A percentile compares a stretch with the other conserved stretches of the same genome.
Conservation (phyloP, 2,797 vertebrate species). For the Oophaga sylvatica region DNA sequence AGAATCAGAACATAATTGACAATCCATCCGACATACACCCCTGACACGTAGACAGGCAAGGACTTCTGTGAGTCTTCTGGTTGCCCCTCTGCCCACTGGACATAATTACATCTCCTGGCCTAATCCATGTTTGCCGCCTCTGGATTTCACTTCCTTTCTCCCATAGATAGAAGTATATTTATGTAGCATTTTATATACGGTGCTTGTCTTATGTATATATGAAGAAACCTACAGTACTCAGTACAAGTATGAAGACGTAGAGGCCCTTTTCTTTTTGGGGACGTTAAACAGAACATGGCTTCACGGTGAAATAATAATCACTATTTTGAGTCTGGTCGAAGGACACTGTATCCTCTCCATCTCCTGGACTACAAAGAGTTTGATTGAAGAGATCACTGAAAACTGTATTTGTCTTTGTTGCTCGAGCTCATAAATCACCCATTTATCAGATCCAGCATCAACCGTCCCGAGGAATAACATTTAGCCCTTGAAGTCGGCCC, state of each 20-base stretch:
- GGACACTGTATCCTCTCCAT: slow-evolving; percentile 36
- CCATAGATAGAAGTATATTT: not conserved
- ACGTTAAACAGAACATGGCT: slow-evolving; percentile 6
- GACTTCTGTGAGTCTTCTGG: not conserved
- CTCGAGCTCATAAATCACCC: slow-evolving; percentile 54
- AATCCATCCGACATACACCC: not conserved
- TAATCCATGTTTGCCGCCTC: not conserved
- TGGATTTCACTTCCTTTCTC: not conserved
- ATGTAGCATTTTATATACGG: not conserved
- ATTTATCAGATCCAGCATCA: slow-evolving; percentile 49
- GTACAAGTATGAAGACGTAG: slow-evolving; percentile 2
- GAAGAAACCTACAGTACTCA: slow-evolving; percentile 13
- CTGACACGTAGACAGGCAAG: not conserved
- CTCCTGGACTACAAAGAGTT: slow-evolving; percentile 34
- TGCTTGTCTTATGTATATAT: slow-evolving; percentile 52
- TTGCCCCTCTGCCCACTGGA: not conserved
- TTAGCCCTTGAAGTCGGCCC: slow-evolving; percentile 40
- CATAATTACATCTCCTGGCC: not conserved
- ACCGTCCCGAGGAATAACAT: slow-evolving; percentile 47
- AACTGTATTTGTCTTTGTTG: slow-evolving; percentile 40
- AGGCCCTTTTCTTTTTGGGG: slow-evolving; percentile 21
- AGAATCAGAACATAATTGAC: not conserved
- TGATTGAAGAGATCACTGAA: slow-evolving; percentile 48
- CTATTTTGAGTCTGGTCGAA: slow-evolving; percentile 26
- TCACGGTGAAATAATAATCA: slow-evolving; percentile 28